Base-by-base conservation (phyloP, 2,113 vertebrate species). In the Lethenteron camtschaticum region DNA sequence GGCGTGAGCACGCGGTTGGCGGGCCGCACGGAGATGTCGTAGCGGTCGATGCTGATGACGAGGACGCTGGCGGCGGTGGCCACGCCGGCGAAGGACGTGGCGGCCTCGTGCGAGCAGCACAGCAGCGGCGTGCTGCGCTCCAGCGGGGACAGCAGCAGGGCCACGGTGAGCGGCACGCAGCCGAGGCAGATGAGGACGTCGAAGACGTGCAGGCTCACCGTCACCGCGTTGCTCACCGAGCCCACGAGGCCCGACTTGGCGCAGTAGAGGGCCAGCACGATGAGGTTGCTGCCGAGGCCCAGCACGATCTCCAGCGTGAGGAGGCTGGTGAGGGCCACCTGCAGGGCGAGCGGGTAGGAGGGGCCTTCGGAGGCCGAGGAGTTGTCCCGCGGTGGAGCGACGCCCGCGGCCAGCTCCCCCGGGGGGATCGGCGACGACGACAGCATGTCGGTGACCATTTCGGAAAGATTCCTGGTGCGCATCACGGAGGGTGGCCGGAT, bases 241-340 rank as follows among this genome's bases (percentile, higher is more conserved):
- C 87, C 92, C 79, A 96, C 91, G 80, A 99, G 85, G 83, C 96
- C 96, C 74, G 90, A 96, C 86, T 99, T 96, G 86, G 91, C 92
- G 81, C 90, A 94, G 83, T 99, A 99, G 79, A 99, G 92, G 80
- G 89, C 88, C 77, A 96, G 76, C 73, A 99, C 92, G 4, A 91
- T 96, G 78, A 96, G 87, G 80, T 99, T 99, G 75, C 92, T 96
- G 82, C 90, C 90, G 73, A 99, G 83, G 77, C 94, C 94, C 79
- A 99, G 77, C 72, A 95, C 84, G 75, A 99, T 90, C 82, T 99
- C 94, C 81, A 99, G 73, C 86, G 89, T 89, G 75, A 99, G 84
- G 82, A 99, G 92, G 79, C 89, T 85, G 20, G 90, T 95, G 77
- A 99, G 83, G 73, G 88, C 89, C 72, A 91, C 89, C 82, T 94